These are phyloP conservation scores for Cetoscarus ocellatus DNA, from an alignment of 2,797 vertebrate species.

Conservation along the genomic window DNA sequence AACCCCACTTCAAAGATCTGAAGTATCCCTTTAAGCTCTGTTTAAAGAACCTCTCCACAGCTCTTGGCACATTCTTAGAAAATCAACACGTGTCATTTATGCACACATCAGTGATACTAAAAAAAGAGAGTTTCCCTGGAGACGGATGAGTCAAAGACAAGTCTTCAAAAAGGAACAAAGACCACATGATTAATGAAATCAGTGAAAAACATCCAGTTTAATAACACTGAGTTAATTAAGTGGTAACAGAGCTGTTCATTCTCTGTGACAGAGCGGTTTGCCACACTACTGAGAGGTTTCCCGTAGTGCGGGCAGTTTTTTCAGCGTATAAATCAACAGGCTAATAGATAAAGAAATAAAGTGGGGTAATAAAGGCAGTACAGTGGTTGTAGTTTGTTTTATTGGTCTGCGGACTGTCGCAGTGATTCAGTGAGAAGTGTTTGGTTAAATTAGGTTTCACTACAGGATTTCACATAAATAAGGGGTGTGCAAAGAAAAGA, in stretches of 20 bases:
- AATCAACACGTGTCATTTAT: no score
- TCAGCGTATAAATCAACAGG: slow-evolving; percentile 16
- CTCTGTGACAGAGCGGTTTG: neutral
- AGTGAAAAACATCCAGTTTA: slow-evolving; percentile 4
- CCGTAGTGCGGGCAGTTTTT: slow-evolving; percentile 1
- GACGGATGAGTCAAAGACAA: no score
- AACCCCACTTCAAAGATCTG: no score
- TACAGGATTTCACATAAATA: neutral
- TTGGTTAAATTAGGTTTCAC: neutral
- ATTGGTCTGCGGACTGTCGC: neutral
- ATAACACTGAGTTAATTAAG: slow-evolving; percentile 9
- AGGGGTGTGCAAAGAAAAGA: neutral
- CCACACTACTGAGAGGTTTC: neutral
- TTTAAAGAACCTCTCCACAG: no score
- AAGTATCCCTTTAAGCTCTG: no score
- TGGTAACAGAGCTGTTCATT: neutral
- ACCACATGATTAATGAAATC: neutral
- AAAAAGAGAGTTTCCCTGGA: no score
- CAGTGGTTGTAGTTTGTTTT: slow-evolving; percentile 3
- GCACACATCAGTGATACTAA: no score
- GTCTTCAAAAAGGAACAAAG: no score
- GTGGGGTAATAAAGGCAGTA: neutral
- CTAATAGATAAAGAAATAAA: slow-evolving; percentile 17
- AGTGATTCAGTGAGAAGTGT: neutral
- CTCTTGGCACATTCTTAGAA: no score